Evolutionary conservation across 2,113 vertebrate genomes (phyloP), one percentile per base, ranked within the genome.

Genomic region (Rousettus leschenaultii): DNA sequence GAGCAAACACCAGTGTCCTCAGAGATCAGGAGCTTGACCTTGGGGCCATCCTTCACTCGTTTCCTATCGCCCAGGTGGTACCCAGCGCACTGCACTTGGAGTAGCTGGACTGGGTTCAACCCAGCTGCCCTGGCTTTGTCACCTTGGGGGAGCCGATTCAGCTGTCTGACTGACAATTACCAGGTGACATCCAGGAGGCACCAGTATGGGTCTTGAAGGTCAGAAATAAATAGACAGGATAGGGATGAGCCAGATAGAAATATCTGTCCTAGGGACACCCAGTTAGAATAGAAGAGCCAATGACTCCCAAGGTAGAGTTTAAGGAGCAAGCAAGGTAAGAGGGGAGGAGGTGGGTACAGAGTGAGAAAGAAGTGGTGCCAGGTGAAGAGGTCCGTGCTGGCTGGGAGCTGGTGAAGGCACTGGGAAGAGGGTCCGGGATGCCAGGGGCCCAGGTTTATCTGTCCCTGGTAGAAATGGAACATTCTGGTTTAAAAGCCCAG

Each of bases 1-100:
- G 68, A 84, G 86, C 51, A 91, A 51, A 94, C 33, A 28, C 66
- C 55, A 73, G 9, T 45, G 80, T 79, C 88, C 86, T 94, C 26
- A 22, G 61, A 70, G 43, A 86, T 33, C 66, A 61, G 82, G 51
- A 70, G 6, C 35, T 22, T 94, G 93, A 91, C 78, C 66, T 91
- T 95, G 74, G 77, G 51, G 59, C 26, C 70, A 73, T 7, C 48
- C 33, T 21, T 73, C 4, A 2, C 28, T 83, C 65, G 61, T 90
- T 70, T 15, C 30, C 33, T 13, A 1, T 38, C 18, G 4, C 38
- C 1, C 8, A 59, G 53, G 22, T 59, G 51, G 30, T 10, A 15
- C 59, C 74, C 7, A 22, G 45, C 55, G 51, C 19, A 11, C 48
- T 53, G 35, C n/a, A 35, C 9, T 33, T 51, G 5, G 78, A 65